A percentile compares a stretch with the other conserved stretches of the same genome.
Conservation (phyloP, 2,888 invertebrate genomes). For the Drosophila imparisetae region DNA sequence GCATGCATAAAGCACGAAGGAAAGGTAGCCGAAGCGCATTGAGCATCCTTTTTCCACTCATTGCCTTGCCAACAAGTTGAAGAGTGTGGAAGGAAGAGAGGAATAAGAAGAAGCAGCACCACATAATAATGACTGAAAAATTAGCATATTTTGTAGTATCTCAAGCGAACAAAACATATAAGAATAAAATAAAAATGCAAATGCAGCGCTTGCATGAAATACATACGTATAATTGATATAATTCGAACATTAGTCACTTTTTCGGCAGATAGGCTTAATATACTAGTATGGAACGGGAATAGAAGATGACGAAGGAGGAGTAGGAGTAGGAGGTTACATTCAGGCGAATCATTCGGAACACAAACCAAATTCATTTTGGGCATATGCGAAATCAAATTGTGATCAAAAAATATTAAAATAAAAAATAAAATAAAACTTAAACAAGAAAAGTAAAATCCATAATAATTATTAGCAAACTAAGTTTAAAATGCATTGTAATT, state of each 20-base stretch:
- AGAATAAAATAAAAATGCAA: neutral
- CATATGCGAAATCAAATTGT: conserved; percentile 82
- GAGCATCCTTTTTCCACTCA: conserved; percentile 12
- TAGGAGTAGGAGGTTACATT: conserved; percentile 46
- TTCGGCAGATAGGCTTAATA: conserved; percentile 48
- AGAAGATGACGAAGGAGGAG: conserved; percentile 11
- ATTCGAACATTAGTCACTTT: conserved; percentile 44
- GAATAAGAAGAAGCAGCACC: conserved; percentile 8
- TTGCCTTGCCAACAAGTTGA: conserved; percentile 38
- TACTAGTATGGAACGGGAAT: conserved; percentile 42
- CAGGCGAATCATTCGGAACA: conserved; percentile 73
- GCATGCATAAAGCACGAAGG: conserved; percentile 11
- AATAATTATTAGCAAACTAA: conserved; percentile 72
- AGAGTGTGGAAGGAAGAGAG: conserved; percentile 9
- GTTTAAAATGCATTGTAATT: conserved; percentile 72
- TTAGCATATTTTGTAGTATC: conserved; percentile 67
- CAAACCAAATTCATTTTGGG: conserved; percentile 76
- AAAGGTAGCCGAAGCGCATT: conserved; percentile 10
- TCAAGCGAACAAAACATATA: conserved; percentile 7
- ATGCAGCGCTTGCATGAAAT: conserved; percentile 56
- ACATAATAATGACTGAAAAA: conserved; percentile 74
- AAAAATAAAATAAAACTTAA: conserved; percentile 67
- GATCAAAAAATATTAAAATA: conserved; percentile 75
- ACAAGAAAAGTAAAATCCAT: conserved; percentile 65
- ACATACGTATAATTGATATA: conserved; percentile 12